phyloP scores from a whole-genome alignment of 2,888 invertebrate species.

The Scaptomyza parva region DNA sequence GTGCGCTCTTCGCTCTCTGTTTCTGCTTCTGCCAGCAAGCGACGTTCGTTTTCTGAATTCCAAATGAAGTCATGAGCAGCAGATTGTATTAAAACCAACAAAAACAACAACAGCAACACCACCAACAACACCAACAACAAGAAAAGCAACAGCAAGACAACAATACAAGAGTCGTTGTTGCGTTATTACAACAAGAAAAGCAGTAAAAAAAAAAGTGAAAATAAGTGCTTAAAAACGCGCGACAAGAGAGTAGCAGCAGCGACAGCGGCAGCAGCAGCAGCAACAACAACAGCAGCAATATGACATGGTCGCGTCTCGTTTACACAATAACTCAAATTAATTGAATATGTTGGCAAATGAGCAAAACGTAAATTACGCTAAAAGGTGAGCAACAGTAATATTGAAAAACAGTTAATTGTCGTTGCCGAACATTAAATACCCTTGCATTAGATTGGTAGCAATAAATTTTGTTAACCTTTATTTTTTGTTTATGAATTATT shows the following conservation, averaged over 20 bases:
- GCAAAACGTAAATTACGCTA: conserved; percentile 67
- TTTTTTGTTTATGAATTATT: too few relatives aligned
- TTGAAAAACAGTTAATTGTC: not conserved
- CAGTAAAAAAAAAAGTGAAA: conserved; percentile 72
- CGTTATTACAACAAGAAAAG: conserved; percentile 68
- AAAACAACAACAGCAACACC: conserved; percentile 31
- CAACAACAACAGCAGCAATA: conserved; percentile 54
- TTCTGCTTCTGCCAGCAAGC: conserved; percentile 46
- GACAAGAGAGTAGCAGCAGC: conserved; percentile 38
- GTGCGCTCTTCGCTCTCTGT: conserved; percentile 63
- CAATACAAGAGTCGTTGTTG: conserved; percentile 69
- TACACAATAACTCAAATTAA: conserved; percentile 78
- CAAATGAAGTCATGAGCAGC: conserved; percentile 79
- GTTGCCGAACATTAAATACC: not conserved
- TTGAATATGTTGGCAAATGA: conserved; percentile 79
- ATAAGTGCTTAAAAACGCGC: conserved; percentile 72
- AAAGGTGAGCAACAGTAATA: conserved; percentile 62
- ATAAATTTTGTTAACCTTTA: not conserved
- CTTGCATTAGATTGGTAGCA: not conserved
- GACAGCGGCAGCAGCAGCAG: too few relatives aligned
- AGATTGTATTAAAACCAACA: conserved; percentile 60
- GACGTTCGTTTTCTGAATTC: conserved; percentile 79
- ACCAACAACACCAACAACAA: conserved; percentile 35
- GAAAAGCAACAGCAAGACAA: conserved; percentile 39
- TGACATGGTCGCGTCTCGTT: conserved; percentile 76